Percentiles rank a stretch among this genome's conserved stretches.
These are phyloP conservation scores for Mactra quadrangularis DNA, from an alignment of 1,140 invertebrate genomes.

Conservation along the genomic window DNA sequence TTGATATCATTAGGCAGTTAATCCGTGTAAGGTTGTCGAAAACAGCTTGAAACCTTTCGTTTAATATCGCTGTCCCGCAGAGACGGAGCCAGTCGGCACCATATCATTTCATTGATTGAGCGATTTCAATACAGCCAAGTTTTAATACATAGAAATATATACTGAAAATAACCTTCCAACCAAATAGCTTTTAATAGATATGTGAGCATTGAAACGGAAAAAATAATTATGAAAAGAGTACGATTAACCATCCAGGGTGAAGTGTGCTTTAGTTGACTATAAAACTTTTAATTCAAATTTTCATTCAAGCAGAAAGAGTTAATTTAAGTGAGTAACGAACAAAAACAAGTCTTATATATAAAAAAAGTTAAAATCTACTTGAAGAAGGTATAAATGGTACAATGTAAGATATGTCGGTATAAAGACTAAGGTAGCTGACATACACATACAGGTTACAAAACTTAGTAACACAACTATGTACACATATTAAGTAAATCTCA, in stretches of 20 bases:
- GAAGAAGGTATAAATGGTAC: slow-evolving; percentile 2
- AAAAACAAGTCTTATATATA: slow-evolving; percentile 21
- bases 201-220: slow-evolving; percentile 33
- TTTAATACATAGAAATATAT: too few relatives aligned
- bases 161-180: too few relatives aligned
- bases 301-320: slow-evolving; percentile 33
- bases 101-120: too few relatives aligned
- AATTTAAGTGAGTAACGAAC: slow-evolving; percentile 10
- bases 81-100: too few relatives aligned
- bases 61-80: too few relatives aligned
- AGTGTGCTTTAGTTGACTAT: slow-evolving; percentile 41
- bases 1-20: slow-evolving; percentile 16
- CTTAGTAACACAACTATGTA: slow-evolving; percentile 48
- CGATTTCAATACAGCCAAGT: too few relatives aligned
- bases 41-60: slow-evolving; percentile 1
- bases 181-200: background rate
- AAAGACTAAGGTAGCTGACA: too few relatives aligned
- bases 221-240: slow-evolving; percentile 14
- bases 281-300: slow-evolving; percentile 48
- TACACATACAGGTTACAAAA: background rate
- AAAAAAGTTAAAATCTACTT: background rate
- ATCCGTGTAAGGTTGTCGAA: slow-evolving; percentile 20
- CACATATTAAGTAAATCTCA: slow-evolving; percentile 57
- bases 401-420: slow-evolving; percentile 28
- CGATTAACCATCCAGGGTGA: slow-evolving; percentile 19